Evolutionary conservation across 2,797 vertebrate genomes (phyloP), one percentile per base, ranked within the genome.

Genomic region (Leptoclinus maculatus): DNA sequence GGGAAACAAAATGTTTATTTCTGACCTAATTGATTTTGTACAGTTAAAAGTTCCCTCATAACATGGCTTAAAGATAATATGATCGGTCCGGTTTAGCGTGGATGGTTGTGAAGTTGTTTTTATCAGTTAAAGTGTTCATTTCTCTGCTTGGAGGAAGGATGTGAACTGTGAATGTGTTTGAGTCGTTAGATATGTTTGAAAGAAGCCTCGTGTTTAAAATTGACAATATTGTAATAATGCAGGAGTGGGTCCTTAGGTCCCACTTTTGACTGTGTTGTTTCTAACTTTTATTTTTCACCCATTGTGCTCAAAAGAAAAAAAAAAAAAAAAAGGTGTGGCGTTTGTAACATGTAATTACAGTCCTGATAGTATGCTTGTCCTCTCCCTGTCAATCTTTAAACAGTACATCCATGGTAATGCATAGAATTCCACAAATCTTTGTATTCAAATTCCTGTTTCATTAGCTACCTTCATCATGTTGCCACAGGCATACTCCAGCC

Each of bases 81-180:
- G 66, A 81, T 62, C 49, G 16, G 45, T 84, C 39, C 70, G 66
- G 56, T 85, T 70, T 60, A 57, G 62, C 74, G 71, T 76, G 77
- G 70, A 84, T 78, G 76, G 43, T 79, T 76, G 60, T 84, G 63
- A 57, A 45, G 51, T 73, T 76, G 16, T 86, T 71, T 74, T 72
- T 10, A 77, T 82, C 65, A 54, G 32, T 83, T 70, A 71, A 71
- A 39, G 59, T 72, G 74, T 85, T 90, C n/a, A 65, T 89, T 84
- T 85, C 69, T 85, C 78, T 57, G 16, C 54, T 72, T 29, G 59
- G 71, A 75, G 82, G 64, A 77, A 76, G 41, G 74, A 68, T 72
- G 63, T 83, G 76, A 89, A 88, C 85, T 91, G 84, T 92, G 90
- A 91, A 92, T 89, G 76, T 91, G 87, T 86, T 66, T 77, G 58